Conservation (phyloP, 2,888 invertebrate genomes). For the Teleiodes luculella region DNA sequence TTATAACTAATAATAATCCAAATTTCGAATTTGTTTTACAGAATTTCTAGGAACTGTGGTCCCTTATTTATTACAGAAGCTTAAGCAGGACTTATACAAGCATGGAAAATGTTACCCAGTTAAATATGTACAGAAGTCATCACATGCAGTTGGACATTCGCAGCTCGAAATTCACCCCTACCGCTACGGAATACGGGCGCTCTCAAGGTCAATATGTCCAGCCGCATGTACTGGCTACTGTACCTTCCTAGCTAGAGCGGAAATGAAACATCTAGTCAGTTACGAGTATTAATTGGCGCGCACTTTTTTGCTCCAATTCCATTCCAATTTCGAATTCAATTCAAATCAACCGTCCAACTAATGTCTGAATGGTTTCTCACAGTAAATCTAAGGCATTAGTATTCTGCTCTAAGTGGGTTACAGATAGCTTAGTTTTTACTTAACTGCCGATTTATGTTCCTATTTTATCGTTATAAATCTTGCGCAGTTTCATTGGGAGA, state of each 20-base stretch:
- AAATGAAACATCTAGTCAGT: no score
- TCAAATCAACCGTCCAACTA: neutral
- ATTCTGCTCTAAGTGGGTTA: neutral
- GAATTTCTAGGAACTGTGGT: neutral
- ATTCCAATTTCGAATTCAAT: neutral
- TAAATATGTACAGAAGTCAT: neutral
- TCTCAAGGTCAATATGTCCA: no score
- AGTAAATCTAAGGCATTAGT: constrained; percentile 2
- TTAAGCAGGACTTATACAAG: no score
- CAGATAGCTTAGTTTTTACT: constrained; percentile 6
- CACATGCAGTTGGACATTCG: no score
- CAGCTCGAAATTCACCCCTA: no score
- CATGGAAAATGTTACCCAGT: neutral
- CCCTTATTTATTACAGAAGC: no score
- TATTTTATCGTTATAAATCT: constrained; percentile 5
- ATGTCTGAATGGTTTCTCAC: neutral
- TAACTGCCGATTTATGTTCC: neutral
- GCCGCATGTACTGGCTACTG: no score
- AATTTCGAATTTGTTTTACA: neutral
- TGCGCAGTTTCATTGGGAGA: constrained; percentile 4
- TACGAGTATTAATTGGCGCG: no score
- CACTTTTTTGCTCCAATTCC: no score
- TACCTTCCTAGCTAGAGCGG: no score
- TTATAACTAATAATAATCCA: neutral
- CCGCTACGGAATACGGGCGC: no score